phyloP scores from a whole-genome alignment of 2,888 invertebrate species.

The Drosophila putrida region DNA sequence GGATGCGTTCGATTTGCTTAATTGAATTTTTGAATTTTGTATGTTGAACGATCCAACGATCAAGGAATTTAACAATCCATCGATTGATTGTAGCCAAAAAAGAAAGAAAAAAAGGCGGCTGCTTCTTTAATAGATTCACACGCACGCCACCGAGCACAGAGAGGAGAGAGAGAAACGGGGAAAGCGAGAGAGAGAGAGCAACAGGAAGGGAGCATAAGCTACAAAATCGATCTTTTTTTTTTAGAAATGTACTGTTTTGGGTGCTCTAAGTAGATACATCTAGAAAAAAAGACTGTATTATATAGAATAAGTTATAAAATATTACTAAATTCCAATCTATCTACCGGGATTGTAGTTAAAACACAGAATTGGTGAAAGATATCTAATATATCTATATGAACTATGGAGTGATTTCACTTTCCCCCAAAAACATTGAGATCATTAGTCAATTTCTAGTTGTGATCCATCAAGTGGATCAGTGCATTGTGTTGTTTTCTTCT shows the following conservation, averaged over 20 bases:
- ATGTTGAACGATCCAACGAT: conserved; percentile 25
- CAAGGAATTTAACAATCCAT: conserved; percentile 15
- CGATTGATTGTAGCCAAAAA: conserved; percentile 22
- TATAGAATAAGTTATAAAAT: too few species aligned
- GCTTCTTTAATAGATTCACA: conserved; percentile 72
- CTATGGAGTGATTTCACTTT: not conserved
- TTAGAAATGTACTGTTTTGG: not conserved
- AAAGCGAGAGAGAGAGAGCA: not conserved
- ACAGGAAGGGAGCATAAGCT: not conserved
- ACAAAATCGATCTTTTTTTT: not conserved
- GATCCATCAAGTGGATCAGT: conserved; percentile 45
- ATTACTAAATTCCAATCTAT: too few species aligned
- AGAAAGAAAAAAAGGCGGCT: conserved; percentile 39
- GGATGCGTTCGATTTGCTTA: conserved; percentile 75
- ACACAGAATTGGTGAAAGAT: too few species aligned
- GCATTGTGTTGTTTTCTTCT: conserved; percentile 10
- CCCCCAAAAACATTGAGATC: not conserved
- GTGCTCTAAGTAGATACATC: not conserved
- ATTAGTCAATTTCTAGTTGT: conserved; percentile 6
- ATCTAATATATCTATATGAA: not conserved
- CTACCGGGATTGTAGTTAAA: too few species aligned
- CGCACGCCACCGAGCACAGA: conserved; percentile 51
- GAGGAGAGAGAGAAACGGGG: not conserved
- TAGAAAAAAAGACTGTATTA: too few species aligned
- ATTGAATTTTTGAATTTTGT: conserved; percentile 64